These are phyloP conservation scores for Danio jaintianensis DNA, from an alignment of 2,797 vertebrate species.

Conservation along the genomic window DNA sequence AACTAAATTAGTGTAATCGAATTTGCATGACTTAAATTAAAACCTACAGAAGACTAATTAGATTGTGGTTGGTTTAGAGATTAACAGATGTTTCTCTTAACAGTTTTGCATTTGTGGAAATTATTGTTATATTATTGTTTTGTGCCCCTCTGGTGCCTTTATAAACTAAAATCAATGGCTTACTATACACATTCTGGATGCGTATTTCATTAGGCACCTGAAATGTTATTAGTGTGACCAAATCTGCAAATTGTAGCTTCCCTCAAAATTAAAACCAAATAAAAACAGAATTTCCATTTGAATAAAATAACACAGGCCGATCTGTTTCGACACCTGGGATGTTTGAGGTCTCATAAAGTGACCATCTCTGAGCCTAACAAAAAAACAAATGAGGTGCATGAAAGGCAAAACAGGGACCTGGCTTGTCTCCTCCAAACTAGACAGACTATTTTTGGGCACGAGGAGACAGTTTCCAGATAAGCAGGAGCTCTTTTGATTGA, in stretches of 20 bases:
- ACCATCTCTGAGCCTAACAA: conserved; percentile 33
- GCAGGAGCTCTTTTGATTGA: conserved; percentile 64
- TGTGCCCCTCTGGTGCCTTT: background rate
- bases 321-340: conserved; percentile 50
- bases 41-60: conserved; percentile 9
- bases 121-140: background rate
- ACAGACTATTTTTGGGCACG: conserved; percentile 55
- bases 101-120: conserved; percentile 7
- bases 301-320: conserved; percentile 38
- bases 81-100: conserved; percentile 27
- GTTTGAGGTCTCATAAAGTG: conserved; percentile 55
- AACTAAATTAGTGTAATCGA: background rate
- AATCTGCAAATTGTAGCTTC: conserved; percentile 25
- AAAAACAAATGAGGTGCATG: conserved; percentile 32
- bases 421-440: conserved; percentile 49
- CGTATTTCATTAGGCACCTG: conserved; percentile 17
- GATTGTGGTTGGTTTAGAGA: background rate
- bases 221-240: conserved; percentile 10
- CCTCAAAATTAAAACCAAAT: conserved; percentile 48
- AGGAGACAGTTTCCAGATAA: conserved; percentile 60
- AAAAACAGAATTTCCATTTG: conserved; percentile 51
- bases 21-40: conserved; percentile 4
- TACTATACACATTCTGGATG: background rate
- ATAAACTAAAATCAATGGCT: conserved; percentile 8
- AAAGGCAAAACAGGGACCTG: conserved; percentile 28